Evolutionary conservation across 2,113 vertebrate species (phyloP), one percentile per base, ranked within the genome.

Genomic region (Procavia capensis): DNA sequence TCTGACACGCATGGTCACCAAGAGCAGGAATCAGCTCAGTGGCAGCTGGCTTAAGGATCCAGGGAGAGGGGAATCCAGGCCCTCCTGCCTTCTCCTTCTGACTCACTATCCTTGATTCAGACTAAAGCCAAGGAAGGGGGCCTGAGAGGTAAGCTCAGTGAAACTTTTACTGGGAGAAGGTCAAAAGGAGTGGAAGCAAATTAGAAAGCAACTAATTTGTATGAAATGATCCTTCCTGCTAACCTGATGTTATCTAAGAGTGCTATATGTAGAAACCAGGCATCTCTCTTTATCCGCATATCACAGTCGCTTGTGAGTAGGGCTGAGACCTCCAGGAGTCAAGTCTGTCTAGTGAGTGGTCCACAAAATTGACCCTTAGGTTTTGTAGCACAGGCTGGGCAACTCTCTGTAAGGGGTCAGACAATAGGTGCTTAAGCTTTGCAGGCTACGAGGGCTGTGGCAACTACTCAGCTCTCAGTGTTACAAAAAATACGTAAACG

Each of bases 401-500:
- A 81, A 45, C n/a, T 14, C 74, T 57, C 63, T 86, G 31, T 82
- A 66, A 83, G 57, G 41, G 27, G n/a, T 50, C 31, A 74, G 54
- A 29, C 25, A 50, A 29, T 47, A 91, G 91, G 76, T 93, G 20
- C 54, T 90, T 57, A 85, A 59, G 50, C 34, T 70, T 74, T 39
- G 36, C 29, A 68, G 17, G 27, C 43, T 68, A 31, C 29, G 25
- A 10, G 41, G 34, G 25, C 43, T 57, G 61, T 76, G 8, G 8
- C 41, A 61, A 74, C 41, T 91, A 47, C 13, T 75, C 39, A 43
- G 14, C 6, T 87, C 81, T 83, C 2, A 0, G 54, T 29, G 2
- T 82, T 63, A 22, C n/a, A 78, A 84, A 93, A 54, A 79, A 76
- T 50, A 85, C 14, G 24, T 54, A 83, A 92, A 93, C 29, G 31